Evolutionary conservation across 2,113 vertebrate species (phyloP).

Genomic region (Notiomystis cincta): DNA sequence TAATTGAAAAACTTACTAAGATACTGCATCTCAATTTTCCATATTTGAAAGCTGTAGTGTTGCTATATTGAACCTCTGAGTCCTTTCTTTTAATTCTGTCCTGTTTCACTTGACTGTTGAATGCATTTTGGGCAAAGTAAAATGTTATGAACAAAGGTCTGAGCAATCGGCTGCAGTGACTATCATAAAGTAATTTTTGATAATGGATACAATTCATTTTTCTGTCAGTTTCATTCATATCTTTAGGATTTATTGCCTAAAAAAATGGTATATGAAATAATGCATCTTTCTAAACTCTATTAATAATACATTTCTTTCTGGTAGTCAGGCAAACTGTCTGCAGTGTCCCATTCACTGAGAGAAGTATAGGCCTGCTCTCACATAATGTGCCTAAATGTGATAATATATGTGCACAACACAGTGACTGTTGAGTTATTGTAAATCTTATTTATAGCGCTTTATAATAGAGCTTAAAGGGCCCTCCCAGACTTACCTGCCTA

Average conservation of each 20-base stretch:
- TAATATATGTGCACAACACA: neutral
- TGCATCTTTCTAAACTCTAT: constrained; percentile 32
- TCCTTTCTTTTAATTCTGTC: neutral
- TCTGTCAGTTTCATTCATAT: neutral
- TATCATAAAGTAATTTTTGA: neutral
- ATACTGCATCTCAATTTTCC: neutral
- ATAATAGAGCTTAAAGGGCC: neutral
- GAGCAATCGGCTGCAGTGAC: neutral
- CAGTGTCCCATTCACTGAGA: neutral
- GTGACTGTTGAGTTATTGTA: neutral
- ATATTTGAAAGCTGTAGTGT: neutral
- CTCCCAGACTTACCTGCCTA: neutral
- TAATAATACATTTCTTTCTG: neutral
- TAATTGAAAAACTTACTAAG: neutral
- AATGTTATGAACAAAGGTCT: neutral
- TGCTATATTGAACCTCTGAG: neutral
- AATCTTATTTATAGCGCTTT: neutral
- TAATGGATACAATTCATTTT: neutral
- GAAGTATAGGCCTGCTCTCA: neutral
- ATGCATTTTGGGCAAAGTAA: neutral
- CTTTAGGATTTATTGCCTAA: neutral
- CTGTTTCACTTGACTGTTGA: neutral
- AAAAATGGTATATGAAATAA: constrained; percentile 45
- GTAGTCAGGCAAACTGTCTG: neutral
- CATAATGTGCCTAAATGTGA: neutral